Evolutionary conservation across 2,888 invertebrate genomes (phyloP).

Genomic region (Synergus gifuensis): DNA sequence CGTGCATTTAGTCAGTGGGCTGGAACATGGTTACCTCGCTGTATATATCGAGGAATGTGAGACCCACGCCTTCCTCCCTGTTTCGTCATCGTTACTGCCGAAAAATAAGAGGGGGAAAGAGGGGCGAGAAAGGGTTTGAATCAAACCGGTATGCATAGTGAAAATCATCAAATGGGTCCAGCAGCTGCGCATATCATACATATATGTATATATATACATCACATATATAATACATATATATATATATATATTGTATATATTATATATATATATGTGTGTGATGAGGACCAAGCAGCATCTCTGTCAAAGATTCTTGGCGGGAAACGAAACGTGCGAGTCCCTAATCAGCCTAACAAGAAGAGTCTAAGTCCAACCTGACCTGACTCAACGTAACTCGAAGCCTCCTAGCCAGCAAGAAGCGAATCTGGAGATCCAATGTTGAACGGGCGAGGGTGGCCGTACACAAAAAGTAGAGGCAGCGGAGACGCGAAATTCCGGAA

Average conservation of each 20-base stretch:
- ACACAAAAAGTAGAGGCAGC: constrained; percentile 40
- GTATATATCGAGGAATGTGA: not conserved
- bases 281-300: constrained; percentile 47
- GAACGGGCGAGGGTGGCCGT: constrained; percentile 43
- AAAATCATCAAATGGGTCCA: constrained; percentile 58
- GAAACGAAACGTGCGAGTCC: constrained; percentile 51
- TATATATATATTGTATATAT: too few relatives aligned
- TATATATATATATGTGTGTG: not conserved
- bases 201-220: not conserved
- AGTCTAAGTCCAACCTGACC: constrained; percentile 57
- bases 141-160: constrained; percentile 59
- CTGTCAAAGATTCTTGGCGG: constrained; percentile 55
- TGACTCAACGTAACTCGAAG: constrained; percentile 46
- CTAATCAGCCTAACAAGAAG: constrained; percentile 20
- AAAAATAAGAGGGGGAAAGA: not conserved
- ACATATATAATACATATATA: not conserved
- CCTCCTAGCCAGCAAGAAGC: constrained; percentile 7
- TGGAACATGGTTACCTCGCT: not conserved
- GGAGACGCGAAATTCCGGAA: constrained; percentile 51
- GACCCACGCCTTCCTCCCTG: not conserved
- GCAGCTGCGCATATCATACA: constrained; percentile 3
- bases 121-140: constrained; percentile 54
- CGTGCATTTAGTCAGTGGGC: not conserved
- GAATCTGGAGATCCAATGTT: constrained; percentile 40
- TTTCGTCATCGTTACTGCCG: not conserved